Conservation (phyloP, 2,888 invertebrate species). For the Antheraea yamamai region DNA sequence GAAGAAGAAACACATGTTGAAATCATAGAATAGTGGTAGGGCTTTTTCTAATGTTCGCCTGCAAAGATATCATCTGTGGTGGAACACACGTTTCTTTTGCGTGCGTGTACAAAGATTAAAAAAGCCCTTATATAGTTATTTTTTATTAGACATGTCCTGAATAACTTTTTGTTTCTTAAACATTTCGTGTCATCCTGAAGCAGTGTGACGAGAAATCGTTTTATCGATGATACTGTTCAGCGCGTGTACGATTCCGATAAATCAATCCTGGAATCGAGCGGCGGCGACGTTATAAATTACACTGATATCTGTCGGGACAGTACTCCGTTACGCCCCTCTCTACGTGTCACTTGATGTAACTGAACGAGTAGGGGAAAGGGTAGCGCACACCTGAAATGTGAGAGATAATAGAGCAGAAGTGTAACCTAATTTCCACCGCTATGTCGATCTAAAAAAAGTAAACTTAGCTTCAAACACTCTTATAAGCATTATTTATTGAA, state of each 20-base stretch:
- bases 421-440: too few species aligned
- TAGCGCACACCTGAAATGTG: background rate
- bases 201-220: background rate
- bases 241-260: constrained; percentile 17
- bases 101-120: too few species aligned
- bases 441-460: too few species aligned
- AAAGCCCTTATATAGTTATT: background rate
- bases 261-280: constrained; percentile 19
- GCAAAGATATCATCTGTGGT: too few species aligned
- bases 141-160: background rate
- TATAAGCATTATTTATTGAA: too few species aligned
- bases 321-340: constrained; percentile 16
- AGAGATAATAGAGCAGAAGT: background rate
- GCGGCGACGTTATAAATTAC: constrained; percentile 32
- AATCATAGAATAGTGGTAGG: too few species aligned
- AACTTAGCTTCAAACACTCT: too few species aligned
- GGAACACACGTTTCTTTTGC: too few species aligned
- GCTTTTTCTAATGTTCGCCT: too few species aligned
- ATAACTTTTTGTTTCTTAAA: background rate
- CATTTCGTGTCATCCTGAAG: background rate
- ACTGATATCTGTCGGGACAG: constrained; percentile 27
- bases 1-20: too few species aligned
- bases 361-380: background rate
- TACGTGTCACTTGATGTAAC: constrained; percentile 22
- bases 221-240: background rate